phyloP scores from a whole-genome alignment of 2,113 vertebrate genomes.

The Scophthalmus maximus region DNA sequence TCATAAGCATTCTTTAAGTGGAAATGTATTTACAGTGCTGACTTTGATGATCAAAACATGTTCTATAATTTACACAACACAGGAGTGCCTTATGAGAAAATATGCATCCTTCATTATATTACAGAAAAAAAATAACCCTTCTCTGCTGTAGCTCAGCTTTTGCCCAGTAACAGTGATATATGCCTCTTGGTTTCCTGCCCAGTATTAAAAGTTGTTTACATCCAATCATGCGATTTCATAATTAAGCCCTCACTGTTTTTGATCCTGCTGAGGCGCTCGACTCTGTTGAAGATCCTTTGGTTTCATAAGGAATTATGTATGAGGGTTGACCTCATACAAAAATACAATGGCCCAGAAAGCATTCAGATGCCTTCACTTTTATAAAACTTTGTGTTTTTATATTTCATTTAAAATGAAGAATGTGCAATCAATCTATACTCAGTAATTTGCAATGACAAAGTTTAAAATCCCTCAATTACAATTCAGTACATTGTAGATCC shows the following conservation, averaged over 20 bases:
- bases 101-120: not conserved
- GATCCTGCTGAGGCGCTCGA: not conserved
- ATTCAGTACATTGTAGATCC: too few relatives aligned
- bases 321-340: not conserved
- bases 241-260: slow-evolving; percentile 6
- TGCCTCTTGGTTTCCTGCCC: slow-evolving; percentile 29
- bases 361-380: not conserved
- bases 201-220: slow-evolving; percentile 20
- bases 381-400: not conserved
- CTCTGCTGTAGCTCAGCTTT: not conserved
- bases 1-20: not conserved
- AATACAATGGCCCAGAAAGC: not conserved
- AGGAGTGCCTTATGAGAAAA: not conserved
- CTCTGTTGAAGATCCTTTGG: not conserved
- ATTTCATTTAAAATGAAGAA: not conserved
- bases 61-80: not conserved
- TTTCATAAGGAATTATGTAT: slow-evolving; percentile 13
- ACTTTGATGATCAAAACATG: not conserved
- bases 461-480: too few relatives aligned
- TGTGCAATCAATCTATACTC: not conserved
- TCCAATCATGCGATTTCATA: slow-evolving; percentile 17
- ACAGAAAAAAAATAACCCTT: not conserved
- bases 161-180: slow-evolving; percentile 18
- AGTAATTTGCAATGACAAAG: not conserved
- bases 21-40: not conserved